Conservation (phyloP, 1,140 invertebrate species). For the Macrosteles quadrilineatus region DNA sequence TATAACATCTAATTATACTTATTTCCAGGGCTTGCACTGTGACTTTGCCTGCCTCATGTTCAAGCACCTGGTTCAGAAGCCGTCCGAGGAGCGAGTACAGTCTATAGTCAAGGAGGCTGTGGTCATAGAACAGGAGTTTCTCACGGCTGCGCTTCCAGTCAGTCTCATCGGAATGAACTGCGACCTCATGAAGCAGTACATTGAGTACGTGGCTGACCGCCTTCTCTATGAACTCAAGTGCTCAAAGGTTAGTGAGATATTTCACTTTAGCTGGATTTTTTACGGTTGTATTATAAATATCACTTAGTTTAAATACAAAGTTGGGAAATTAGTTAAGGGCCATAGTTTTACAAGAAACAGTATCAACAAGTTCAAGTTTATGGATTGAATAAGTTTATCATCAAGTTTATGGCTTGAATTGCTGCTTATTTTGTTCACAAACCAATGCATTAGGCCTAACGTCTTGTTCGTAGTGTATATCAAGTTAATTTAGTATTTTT, state of each 20-base stretch:
- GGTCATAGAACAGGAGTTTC: slow-evolving; percentile 95
- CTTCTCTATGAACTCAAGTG: slow-evolving; percentile 87
- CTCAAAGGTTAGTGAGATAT: slow-evolving; percentile 66
- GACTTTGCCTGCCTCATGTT: slow-evolving; percentile 99
- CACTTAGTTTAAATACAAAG: too few relatives aligned
- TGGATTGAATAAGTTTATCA: too few relatives aligned
- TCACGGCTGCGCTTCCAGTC: slow-evolving; percentile 93
- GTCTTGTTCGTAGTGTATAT: too few relatives aligned
- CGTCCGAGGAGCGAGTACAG: slow-evolving; percentile 71
- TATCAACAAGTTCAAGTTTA: too few relatives aligned
- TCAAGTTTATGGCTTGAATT: too few relatives aligned
- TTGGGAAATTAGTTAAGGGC: too few relatives aligned
- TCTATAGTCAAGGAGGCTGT: slow-evolving; percentile 94
- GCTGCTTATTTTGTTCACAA: too few relatives aligned
- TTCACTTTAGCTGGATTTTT: slow-evolving; percentile 21
- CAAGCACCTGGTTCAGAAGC: slow-evolving; percentile 92
- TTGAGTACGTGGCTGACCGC: slow-evolving; percentile 98
- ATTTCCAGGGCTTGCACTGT: slow-evolving; percentile 87
- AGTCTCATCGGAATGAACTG: slow-evolving; percentile 98
- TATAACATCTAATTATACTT: too few relatives aligned
- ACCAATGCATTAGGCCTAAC: too few relatives aligned
- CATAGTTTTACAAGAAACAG: too few relatives aligned
- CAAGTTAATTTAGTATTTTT: too few relatives aligned
- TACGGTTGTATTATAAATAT: too few relatives aligned
- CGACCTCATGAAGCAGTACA: slow-evolving; percentile 93